Percentiles rank a stretch among this genome's conserved stretches.
Conservation (phyloP, 2,797 vertebrate genomes). For the Gymnopithys bicolor region DNA sequence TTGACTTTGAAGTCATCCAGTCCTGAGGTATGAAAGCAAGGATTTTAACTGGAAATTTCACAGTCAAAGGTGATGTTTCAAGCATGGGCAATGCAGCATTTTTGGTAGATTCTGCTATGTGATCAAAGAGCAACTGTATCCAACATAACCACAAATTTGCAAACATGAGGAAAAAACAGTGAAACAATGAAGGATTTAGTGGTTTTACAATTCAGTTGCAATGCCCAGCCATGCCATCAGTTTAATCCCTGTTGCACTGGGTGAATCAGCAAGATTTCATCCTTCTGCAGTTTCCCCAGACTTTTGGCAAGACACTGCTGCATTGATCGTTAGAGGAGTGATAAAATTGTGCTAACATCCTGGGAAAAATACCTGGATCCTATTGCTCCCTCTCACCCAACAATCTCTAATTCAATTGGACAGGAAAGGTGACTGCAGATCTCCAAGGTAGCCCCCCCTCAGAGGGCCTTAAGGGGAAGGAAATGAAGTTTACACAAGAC, state of each 20-base stretch:
- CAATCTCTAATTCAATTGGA: neutral
- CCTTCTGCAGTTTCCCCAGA: neutral
- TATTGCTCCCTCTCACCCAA: neutral
- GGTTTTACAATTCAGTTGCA: neutral
- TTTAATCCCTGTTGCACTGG: neutral
- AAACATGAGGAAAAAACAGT: neutral
- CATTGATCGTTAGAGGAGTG: neutral
- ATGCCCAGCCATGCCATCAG: neutral
- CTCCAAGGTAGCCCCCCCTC: neutral
- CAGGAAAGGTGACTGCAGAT: neutral
- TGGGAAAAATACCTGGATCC: neutral
- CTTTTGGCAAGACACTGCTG: neutral
- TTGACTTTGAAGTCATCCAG: neutral
- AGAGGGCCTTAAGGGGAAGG: neutral
- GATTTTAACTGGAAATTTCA: neutral
- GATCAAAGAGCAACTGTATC: neutral
- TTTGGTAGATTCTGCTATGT: neutral
- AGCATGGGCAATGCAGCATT: neutral
- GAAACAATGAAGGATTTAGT: neutral
- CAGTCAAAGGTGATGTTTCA: neutral
- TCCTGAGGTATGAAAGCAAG: neutral
- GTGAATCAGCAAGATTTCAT: neutral
- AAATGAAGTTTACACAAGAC: neutral
- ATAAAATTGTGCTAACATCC: neutral
- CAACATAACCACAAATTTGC: neutral